Evolutionary conservation across 2,888 invertebrate species (phyloP).

Genomic region (Phalangium opilio): DNA sequence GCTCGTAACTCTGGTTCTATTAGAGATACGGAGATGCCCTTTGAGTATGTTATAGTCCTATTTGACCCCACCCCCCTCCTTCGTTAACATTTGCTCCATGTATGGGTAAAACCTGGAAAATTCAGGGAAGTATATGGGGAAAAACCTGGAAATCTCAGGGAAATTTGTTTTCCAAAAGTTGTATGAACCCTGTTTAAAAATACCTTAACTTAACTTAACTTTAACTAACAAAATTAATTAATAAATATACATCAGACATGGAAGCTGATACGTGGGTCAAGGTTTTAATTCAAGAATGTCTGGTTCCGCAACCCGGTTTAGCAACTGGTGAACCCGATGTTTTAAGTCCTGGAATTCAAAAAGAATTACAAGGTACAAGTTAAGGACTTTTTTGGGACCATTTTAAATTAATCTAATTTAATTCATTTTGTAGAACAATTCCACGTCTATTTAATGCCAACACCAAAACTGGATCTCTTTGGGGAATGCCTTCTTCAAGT

Average conservation of each 20-base stretch:
- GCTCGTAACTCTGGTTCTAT: too few species aligned
- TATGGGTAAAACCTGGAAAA: too few species aligned
- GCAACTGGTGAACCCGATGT: slow-evolving; percentile 22
- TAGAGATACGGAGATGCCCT: too few species aligned
- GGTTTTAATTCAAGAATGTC: slow-evolving; percentile 20
- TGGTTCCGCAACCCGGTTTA: slow-evolving; percentile 19
- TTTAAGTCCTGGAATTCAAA: slow-evolving; percentile 20
- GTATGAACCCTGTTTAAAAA: too few species aligned
- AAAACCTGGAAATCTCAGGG: too few species aligned
- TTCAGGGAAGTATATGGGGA: too few species aligned
- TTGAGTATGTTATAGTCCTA: too few species aligned
- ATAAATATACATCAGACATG: slow-evolving; percentile 15
- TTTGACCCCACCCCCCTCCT: too few species aligned
- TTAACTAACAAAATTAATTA: background rate
- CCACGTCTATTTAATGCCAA: slow-evolving; percentile 25
- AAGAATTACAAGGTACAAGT: slow-evolving; percentile 20
- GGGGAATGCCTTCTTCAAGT: slow-evolving; percentile 26
- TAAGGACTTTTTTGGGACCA: background rate
- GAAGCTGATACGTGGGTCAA: slow-evolving; percentile 23
- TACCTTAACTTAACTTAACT: too few species aligned
- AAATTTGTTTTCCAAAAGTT: too few species aligned
- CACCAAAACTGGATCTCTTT: slow-evolving; percentile 22
- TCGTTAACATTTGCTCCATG: too few species aligned
- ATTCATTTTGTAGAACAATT: slow-evolving; percentile 21
- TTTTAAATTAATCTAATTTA: background rate